These are phyloP conservation scores for Apodemia mormo DNA, from an alignment of 2,888 invertebrate genomes.

Conservation along the genomic window DNA sequence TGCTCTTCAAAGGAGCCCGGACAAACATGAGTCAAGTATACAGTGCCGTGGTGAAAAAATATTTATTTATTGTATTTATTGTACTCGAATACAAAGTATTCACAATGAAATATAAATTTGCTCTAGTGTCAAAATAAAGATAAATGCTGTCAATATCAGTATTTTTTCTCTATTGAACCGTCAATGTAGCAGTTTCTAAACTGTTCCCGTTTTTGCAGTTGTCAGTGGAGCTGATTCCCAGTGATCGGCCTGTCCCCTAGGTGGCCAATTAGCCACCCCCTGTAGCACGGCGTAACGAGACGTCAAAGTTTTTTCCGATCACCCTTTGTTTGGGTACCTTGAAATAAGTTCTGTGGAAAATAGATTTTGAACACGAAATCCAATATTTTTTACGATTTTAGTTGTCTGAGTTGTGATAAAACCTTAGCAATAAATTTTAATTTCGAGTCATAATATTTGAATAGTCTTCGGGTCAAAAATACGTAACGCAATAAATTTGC, in stretches of 20 bases:
- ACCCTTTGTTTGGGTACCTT: constrained; percentile 32
- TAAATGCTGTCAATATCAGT: constrained; percentile 7
- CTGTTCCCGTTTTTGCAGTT: constrained; percentile 19
- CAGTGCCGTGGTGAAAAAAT: no score
- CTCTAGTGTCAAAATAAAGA: background rate
- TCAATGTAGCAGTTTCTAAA: constrained; percentile 7
- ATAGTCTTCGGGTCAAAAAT: no score
- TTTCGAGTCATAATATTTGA: no score
- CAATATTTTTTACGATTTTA: constrained; percentile 21
- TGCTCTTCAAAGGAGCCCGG: no score
- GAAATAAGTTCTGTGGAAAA: constrained; percentile 11
- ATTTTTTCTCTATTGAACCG: background rate
- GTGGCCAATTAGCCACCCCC: constrained; percentile 64
- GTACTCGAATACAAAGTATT: background rate
- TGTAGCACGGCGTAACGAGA: constrained; percentile 57
- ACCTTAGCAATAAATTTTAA: no score
- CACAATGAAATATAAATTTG: background rate
- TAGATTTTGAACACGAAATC: constrained; percentile 10
- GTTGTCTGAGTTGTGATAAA: background rate
- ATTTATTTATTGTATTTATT: no score
- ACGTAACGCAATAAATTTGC: no score
- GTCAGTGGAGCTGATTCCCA: constrained; percentile 21
- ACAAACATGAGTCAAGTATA: no score
- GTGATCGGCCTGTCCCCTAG: constrained; percentile 43
- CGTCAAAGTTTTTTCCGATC: constrained; percentile 68